These are phyloP conservation scores for Streptopelia turtur DNA, from an alignment of 2,797 vertebrate genomes.

Conservation along the genomic window DNA sequence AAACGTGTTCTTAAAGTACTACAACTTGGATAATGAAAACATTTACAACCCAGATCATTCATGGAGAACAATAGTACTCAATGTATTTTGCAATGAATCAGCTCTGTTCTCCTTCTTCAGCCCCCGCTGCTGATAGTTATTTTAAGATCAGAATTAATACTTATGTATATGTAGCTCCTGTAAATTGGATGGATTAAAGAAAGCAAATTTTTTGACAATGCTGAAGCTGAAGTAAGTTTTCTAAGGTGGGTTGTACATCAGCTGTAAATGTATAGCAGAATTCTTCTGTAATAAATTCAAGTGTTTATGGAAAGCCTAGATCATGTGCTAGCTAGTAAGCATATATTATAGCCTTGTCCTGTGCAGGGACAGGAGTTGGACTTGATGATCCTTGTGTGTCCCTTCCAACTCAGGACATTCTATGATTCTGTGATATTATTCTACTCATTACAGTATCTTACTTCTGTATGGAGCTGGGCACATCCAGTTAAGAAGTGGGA, in stretches of 20 bases:
- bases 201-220: not conserved
- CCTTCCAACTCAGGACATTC: no score
- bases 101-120: not conserved
- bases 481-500: not conserved
- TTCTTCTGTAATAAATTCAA: not conserved
- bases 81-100: slow-evolving; percentile 43
- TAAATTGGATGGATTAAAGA: not conserved
- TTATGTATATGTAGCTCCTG: not conserved
- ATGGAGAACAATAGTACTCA: slow-evolving; percentile 49
- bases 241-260: not conserved
- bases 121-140: slow-evolving; percentile 19
- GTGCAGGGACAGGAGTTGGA: no score
- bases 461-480: not conserved
- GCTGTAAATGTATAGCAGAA: not conserved
- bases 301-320: not conserved
- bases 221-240: not conserved
- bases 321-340: not conserved
- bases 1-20: not conserved
- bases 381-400: no score
- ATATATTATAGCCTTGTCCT: not conserved
- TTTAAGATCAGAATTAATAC: slow-evolving; percentile 40
- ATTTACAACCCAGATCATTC: slow-evolving; percentile 44
- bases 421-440: not conserved
- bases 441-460: not conserved
- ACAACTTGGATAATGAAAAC: slow-evolving; percentile 12